Percentiles rank a stretch among this genome's conserved stretches.
These are phyloP conservation scores for Pelecanoides urinatrix DNA, from an alignment of 2,113 vertebrate genomes.

Conservation along the genomic window DNA sequence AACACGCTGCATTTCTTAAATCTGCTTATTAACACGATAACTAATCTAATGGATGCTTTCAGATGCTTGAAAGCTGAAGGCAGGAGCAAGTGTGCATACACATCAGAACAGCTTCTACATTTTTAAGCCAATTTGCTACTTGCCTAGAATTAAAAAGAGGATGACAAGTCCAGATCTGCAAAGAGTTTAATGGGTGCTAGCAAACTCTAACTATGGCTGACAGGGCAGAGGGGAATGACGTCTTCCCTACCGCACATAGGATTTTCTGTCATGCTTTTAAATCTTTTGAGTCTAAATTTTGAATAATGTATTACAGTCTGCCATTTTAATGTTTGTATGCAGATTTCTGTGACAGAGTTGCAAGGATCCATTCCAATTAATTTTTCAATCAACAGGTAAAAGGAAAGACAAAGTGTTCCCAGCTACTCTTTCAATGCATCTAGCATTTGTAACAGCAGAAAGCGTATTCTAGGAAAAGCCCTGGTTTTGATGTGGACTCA, in stretches of 20 bases:
- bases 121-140: slow-evolving; percentile 47
- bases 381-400: background rate
- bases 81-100: background rate
- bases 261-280: background rate
- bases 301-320: background rate
- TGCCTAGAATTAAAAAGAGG: slow-evolving; percentile 37
- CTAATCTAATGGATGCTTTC: slow-evolving; percentile 52
- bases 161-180: background rate
- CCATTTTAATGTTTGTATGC: background rate
- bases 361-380: background rate
- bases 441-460: background rate
- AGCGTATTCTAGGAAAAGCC: background rate
- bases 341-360: background rate
- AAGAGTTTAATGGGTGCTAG: background rate
- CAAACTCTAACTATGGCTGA: background rate
- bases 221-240: background rate
- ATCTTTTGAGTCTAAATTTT: background rate
- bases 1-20: background rate
- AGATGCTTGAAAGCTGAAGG: slow-evolving; percentile 21
- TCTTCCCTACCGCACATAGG: background rate
- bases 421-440: background rate
- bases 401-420: background rate
- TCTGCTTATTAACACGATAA: slow-evolving; percentile 6
- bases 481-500: background rate
- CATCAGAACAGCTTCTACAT: slow-evolving; percentile 4